These are phyloP conservation scores for Ophraella communa DNA, from an alignment of 2,888 invertebrate species.

Conservation along the genomic window DNA sequence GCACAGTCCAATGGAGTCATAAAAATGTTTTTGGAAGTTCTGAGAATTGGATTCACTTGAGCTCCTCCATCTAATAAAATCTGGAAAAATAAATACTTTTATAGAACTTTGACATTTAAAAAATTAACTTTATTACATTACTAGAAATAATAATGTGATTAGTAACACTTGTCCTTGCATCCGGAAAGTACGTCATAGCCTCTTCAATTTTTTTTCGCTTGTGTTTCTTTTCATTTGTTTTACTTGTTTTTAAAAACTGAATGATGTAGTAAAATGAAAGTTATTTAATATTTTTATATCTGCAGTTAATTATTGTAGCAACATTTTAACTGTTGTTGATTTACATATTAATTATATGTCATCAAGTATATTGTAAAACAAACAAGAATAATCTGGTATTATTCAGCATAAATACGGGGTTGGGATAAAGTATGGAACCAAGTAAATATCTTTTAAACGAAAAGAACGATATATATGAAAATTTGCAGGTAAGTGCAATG, in stretches of 20 bases:
- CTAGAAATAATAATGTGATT: constrained; percentile 19
- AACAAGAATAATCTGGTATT: too few species aligned
- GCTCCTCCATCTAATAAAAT: constrained; percentile 84
- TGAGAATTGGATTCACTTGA: constrained; percentile 82
- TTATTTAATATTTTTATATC: background rate
- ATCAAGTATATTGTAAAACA: too few species aligned
- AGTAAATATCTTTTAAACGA: too few species aligned
- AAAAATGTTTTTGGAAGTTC: constrained; percentile 82
- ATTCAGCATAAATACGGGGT: too few species aligned
- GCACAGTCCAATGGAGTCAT: constrained; percentile 94
- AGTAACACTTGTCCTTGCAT: constrained; percentile 9
- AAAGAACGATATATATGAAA: too few species aligned
- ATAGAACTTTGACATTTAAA: background rate
- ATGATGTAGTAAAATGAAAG: background rate
- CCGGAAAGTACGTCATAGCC: constrained; percentile 17
- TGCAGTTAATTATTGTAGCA: background rate
- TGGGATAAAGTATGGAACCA: too few species aligned
- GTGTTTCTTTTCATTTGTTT: background rate
- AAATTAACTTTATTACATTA: constrained; percentile 6
- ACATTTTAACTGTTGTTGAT: background rate
- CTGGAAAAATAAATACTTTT: constrained; percentile 51
- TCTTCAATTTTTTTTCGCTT: constrained; percentile 7
- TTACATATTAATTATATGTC: too few species aligned
- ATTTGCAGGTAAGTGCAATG: too few species aligned
- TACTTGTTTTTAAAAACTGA: background rate